Conservation (phyloP, 2,888 invertebrate genomes). For the Protodeltote pygarga region DNA sequence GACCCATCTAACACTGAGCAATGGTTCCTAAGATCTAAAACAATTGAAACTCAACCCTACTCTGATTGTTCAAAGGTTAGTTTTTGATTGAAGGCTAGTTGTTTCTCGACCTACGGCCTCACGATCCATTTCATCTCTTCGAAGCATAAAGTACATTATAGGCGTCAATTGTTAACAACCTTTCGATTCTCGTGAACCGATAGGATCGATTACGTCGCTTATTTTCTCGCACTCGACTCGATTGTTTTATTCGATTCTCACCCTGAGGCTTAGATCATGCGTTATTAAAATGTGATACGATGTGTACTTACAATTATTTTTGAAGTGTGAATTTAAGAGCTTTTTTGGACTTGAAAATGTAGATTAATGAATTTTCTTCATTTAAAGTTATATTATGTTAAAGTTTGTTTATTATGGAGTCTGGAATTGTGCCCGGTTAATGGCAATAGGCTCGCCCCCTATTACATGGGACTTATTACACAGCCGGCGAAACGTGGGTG, state of each 20-base stretch:
- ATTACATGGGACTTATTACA: no score
- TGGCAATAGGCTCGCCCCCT: no score
- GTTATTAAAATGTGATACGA: conserved; percentile 48
- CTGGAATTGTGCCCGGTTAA: no score
- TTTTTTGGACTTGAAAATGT: not conserved
- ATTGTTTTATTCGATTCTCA: conserved; percentile 78
- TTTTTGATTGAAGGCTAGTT: conserved; percentile 25
- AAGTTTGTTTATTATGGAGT: no score
- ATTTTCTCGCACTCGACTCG: conserved; percentile 77
- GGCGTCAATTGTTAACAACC: conserved; percentile 86
- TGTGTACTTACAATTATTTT: conserved; percentile 48
- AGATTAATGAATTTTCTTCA: not conserved
- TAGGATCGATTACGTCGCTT: conserved; percentile 81
- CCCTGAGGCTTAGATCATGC: conserved; percentile 60
- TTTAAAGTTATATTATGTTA: not conserved
- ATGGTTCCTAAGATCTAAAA: conserved; percentile 62
- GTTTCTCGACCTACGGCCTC: conserved; percentile 78
- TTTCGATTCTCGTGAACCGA: conserved; percentile 83
- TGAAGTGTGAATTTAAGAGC: conserved; percentile 1
- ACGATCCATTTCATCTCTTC: conserved; percentile 83
- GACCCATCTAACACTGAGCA: conserved; percentile 72
- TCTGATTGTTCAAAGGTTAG: conserved; percentile 32
- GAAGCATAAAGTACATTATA: conserved; percentile 80
- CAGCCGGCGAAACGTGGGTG: no score
- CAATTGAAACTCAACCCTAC: conserved; percentile 59